Conservation (phyloP, 2,797 vertebrate genomes). For the Phoebastria nigripes region DNA sequence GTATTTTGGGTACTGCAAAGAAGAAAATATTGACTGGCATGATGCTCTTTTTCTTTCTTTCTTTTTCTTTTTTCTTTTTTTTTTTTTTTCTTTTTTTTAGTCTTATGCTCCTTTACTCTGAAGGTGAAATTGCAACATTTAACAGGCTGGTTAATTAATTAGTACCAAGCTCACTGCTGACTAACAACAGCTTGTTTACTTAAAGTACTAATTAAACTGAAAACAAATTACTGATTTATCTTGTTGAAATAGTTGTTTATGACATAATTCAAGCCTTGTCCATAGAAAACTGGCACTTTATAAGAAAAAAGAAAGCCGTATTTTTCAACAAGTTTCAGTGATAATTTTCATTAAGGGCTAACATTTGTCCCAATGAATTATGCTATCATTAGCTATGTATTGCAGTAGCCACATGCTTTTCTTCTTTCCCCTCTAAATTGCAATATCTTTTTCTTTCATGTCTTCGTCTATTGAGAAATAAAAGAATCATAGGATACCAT, state of each 20-base stretch:
- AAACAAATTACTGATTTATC: neutral
- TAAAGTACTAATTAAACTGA: neutral
- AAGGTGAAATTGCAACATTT: neutral
- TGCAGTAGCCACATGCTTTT: neutral
- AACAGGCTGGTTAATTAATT: neutral
- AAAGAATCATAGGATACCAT: neutral
- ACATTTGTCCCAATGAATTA: neutral
- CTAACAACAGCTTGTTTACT: neutral
- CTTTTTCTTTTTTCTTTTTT: too few relatives aligned
- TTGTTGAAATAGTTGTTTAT: neutral
- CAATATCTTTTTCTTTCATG: neutral
- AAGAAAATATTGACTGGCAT: neutral
- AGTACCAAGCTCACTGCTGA: neutral
- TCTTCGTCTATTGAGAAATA: neutral
- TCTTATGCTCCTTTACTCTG: neutral
- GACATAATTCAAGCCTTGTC: neutral
- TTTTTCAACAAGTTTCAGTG: neutral
- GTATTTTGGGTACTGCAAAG: neutral
- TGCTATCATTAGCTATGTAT: neutral
- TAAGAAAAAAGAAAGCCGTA: neutral
- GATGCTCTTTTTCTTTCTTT: fast-evolving
- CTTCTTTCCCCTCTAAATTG: neutral
- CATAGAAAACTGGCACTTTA: neutral
- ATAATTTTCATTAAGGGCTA: neutral
- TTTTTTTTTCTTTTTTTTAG: fast-evolving